A percentile compares a stretch with the other conserved stretches of the same genome.
Evolutionary conservation across 2,113 vertebrate species (phyloP).

Genomic region (Brachypteracias leptosomus): DNA sequence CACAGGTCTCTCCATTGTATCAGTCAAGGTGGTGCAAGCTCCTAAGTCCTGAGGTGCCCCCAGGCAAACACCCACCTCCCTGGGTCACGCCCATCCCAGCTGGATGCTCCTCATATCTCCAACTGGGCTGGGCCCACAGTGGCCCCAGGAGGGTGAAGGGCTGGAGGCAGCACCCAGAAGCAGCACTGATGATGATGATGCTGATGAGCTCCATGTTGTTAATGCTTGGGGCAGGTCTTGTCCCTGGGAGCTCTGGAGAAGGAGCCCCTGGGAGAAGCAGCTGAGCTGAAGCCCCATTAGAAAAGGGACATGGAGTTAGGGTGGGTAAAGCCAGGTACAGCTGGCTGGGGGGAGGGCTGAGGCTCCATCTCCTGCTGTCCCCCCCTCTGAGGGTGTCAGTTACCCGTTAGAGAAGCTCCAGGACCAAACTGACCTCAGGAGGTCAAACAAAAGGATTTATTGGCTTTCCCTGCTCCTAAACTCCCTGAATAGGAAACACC

Average conservation of each 20-base stretch:
- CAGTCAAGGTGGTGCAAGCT: neutral
- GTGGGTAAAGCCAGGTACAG: neutral
- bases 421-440: neutral
- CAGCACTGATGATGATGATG: fast-evolving
- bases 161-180: neutral
- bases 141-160: neutral
- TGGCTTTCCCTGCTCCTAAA: neutral
- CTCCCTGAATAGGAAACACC: neutral
- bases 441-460: neutral
- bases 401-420: neutral
- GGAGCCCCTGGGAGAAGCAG: no score
- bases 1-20: neutral
- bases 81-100: fast-evolving
- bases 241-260: neutral
- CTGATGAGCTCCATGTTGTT: fast-evolving
- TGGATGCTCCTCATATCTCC: neutral
- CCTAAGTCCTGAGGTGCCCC: fast-evolving
- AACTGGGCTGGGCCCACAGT: fast-evolving
- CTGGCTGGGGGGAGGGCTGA: neutral
- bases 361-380: neutral
- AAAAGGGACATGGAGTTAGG: neutral
- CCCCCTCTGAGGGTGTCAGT: neutral
- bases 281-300: neutral
- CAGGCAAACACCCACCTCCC: neutral
- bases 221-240: neutral